Percentiles rank a stretch among this genome's conserved stretches.
phyloP scores from a whole-genome alignment of 2,113 vertebrate genomes.

The Malurus melanocephalus region DNA sequence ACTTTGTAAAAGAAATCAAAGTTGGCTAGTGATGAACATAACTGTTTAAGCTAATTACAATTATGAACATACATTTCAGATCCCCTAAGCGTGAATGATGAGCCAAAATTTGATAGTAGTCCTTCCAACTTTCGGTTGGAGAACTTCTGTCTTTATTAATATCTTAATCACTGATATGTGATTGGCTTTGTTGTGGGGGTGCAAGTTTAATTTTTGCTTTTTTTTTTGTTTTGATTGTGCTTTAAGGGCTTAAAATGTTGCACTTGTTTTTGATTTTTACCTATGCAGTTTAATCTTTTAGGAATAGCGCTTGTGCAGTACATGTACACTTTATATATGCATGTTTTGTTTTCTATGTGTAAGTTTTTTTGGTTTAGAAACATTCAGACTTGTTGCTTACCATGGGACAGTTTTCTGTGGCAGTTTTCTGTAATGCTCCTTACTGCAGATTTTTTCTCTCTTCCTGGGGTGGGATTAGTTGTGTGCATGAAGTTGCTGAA shows the following conservation, averaged over 20 bases:
- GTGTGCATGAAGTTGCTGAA: constrained; percentile 7
- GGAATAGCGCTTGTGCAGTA: constrained; percentile 69
- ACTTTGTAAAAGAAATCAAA: constrained; percentile 72
- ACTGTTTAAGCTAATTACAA: constrained; percentile 34
- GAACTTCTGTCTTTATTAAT: constrained; percentile 59
- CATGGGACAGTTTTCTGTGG: constrained; percentile 27
- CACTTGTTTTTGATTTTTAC: constrained; percentile 78
- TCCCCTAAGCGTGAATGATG: constrained; percentile 41
- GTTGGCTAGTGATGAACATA: constrained; percentile 61
- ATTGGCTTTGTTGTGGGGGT: constrained; percentile 39
- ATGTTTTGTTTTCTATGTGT: constrained; percentile 58
- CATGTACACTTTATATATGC: constrained; percentile 73
- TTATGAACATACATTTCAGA: constrained; percentile 41
- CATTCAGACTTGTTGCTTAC: constrained; percentile 65
- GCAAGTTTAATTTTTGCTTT: not conserved
- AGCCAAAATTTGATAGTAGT: constrained; percentile 62
- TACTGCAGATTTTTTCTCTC: constrained; percentile 49
- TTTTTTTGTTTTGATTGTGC: constrained; percentile 67
- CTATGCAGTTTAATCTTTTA: constrained; percentile 81
- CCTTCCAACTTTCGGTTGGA: constrained; percentile 62
- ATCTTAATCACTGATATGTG: constrained; percentile 46
- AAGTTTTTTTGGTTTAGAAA: constrained; percentile 36
- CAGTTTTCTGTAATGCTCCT: constrained; percentile 35
- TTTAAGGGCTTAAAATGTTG: constrained; percentile 81
- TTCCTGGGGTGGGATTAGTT: not conserved